Percentiles rank a stretch among this genome's conserved stretches.
Evolutionary conservation across 1,140 invertebrate species (phyloP).

Genomic region (Lerema accius): DNA sequence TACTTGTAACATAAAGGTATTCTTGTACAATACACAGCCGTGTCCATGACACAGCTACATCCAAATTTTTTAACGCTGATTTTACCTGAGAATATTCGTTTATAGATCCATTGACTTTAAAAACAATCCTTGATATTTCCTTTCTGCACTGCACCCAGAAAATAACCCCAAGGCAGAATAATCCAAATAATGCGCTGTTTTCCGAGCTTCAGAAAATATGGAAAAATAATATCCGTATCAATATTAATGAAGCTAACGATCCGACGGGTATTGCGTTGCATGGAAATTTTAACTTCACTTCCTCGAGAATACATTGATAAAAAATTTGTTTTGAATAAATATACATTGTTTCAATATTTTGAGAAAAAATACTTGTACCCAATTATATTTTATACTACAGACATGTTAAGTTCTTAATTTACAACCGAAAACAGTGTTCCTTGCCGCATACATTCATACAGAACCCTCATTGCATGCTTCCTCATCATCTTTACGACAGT

Average conservation of each 20-base stretch:
- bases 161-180: slow-evolving; percentile 31
- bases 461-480: no score
- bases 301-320: slow-evolving; percentile 5
- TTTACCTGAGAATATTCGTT: not conserved
- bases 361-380: no score
- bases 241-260: slow-evolving; percentile 36
- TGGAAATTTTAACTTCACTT: slow-evolving; percentile 14
- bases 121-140: slow-evolving; percentile 3
- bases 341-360: no score
- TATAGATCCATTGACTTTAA: not conserved
- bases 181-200: slow-evolving; percentile 34
- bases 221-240: slow-evolving; percentile 31
- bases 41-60: no score
- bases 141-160: not conserved
- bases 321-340: slow-evolving; percentile 10
- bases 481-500: no score
- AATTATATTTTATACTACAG: no score
- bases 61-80: no score
- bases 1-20: no score
- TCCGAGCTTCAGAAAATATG: slow-evolving; percentile 18
- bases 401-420: no score
- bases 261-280: slow-evolving; percentile 2
- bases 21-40: no score
- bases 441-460: no score
- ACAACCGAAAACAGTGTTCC: no score